phyloP scores from a whole-genome alignment of 2,113 vertebrate species.

The Amazona guildingii region DNA sequence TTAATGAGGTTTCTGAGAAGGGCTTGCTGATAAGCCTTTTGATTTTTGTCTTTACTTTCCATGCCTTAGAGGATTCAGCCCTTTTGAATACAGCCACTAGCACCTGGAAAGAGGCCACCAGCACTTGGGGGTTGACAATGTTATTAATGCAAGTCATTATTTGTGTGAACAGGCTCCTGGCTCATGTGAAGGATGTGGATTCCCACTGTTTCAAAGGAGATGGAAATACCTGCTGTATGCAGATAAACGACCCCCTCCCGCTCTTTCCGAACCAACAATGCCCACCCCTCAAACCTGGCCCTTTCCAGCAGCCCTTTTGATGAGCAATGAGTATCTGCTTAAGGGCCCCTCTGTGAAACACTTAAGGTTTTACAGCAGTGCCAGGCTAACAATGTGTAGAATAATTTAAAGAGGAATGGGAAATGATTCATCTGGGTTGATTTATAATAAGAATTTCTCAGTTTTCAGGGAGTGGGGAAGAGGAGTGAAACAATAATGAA shows the following conservation, averaged over 20 bases:
- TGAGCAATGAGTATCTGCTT: background rate
- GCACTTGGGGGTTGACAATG: conserved; percentile 1
- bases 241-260: background rate
- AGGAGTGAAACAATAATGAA: background rate
- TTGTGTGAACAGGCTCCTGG: background rate
- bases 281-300: background rate
- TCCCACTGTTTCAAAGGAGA: conserved; percentile 34
- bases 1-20: background rate
- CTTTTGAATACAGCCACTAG: conserved; percentile 19
- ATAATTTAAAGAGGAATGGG: background rate
- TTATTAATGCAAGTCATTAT: conserved; percentile 59
- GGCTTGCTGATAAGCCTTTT: conserved; percentile 14
- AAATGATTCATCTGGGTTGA: background rate
- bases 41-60: conserved; percentile 36
- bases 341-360: background rate
- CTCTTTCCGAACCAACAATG: background rate
- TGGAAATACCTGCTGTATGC: conserved; percentile 9
- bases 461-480: background rate
- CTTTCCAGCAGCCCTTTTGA: background rate
- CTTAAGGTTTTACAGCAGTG: background rate
- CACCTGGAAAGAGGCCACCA: conserved; percentile 49
- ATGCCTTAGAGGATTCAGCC: background rate
- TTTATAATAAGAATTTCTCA: background rate
- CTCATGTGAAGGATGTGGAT: background rate
- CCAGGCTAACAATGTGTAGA: background rate